Conservation (phyloP, 2,888 invertebrate genomes). For the Vesta saturnalis region DNA sequence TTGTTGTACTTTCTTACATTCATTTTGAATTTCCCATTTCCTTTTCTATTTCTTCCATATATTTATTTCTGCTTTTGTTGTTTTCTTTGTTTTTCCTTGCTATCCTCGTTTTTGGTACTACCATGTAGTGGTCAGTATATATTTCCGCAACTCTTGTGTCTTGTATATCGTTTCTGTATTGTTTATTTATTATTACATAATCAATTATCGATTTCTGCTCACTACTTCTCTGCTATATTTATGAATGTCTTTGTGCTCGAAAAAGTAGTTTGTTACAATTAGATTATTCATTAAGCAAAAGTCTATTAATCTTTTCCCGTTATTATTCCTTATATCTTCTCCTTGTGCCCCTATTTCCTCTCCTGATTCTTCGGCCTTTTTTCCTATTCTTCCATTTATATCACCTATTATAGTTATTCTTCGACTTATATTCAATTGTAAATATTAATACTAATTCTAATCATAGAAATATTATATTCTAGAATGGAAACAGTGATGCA, state of each 20-base stretch:
- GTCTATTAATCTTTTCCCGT: too few species aligned
- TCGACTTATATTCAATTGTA: not conserved
- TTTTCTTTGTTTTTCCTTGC: not conserved
- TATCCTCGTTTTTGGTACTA: too few species aligned
- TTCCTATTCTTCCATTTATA: too few species aligned
- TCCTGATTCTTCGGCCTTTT: not conserved
- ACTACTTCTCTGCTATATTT: not conserved
- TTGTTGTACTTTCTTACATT: not conserved
- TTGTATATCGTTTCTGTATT: too few species aligned
- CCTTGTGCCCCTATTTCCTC: not conserved
- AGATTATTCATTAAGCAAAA: too few species aligned
- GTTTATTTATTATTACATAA: too few species aligned
- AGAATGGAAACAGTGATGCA: too few species aligned
- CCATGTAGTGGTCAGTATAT: too few species aligned
- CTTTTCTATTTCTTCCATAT: not conserved
- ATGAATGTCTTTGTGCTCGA: not conserved
- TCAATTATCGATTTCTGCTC: not conserved
- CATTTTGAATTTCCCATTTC: not conserved
- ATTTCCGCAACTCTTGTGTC: too few species aligned
- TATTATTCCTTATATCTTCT: too few species aligned
- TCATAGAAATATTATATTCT: too few species aligned
- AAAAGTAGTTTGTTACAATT: not conserved
- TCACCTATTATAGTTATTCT: not conserved
- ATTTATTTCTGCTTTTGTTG: not conserved
- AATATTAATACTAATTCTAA: too few species aligned